Evolutionary conservation across 2,113 vertebrate species (phyloP).

Genomic region (Polypterus bichir): DNA sequence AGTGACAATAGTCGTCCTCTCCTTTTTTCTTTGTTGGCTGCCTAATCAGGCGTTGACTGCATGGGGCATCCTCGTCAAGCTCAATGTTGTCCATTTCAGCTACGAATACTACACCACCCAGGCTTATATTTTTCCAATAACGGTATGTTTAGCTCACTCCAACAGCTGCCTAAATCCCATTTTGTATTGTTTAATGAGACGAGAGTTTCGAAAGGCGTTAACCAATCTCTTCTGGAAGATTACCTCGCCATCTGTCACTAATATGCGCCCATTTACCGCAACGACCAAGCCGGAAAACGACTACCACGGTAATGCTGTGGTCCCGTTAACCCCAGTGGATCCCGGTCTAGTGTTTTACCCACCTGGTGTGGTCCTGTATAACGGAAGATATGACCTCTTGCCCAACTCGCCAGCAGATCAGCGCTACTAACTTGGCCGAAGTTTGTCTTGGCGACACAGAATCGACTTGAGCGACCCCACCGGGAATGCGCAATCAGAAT

Average conservation of each 20-base stretch:
- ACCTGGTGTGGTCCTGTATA: conserved; percentile 65
- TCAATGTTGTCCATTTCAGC: conserved; percentile 80
- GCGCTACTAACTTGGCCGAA: conserved; percentile 21
- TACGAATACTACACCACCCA: conserved; percentile 81
- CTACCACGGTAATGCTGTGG: conserved; percentile 44
- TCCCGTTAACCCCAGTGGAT: conserved; percentile 29
- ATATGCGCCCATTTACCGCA: conserved; percentile 68
- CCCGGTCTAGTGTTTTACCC: conserved; percentile 62
- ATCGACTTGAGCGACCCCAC: neutral
- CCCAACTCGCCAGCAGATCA: conserved; percentile 49
- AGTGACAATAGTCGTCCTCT: conserved; percentile 81
- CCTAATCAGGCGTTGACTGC: conserved; percentile 87
- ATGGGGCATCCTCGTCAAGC: conserved; percentile 87
- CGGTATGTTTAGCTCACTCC: conserved; percentile 85
- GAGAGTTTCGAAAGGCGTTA: conserved; percentile 82
- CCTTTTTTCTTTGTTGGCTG: conserved; percentile 91
- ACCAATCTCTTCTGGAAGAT: conserved; percentile 75
- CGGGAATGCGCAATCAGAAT: neutral
- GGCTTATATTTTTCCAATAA: conserved; percentile 79
- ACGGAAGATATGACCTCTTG: conserved; percentile 56
- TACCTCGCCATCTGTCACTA: conserved; percentile 61
- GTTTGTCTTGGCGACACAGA: neutral
- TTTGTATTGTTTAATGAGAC: conserved; percentile 85
- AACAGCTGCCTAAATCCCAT: conserved; percentile 94
- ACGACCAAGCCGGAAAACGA: conserved; percentile 69